Conservation (phyloP, 2,113 vertebrate genomes). For the Eubucco bourcierii region DNA sequence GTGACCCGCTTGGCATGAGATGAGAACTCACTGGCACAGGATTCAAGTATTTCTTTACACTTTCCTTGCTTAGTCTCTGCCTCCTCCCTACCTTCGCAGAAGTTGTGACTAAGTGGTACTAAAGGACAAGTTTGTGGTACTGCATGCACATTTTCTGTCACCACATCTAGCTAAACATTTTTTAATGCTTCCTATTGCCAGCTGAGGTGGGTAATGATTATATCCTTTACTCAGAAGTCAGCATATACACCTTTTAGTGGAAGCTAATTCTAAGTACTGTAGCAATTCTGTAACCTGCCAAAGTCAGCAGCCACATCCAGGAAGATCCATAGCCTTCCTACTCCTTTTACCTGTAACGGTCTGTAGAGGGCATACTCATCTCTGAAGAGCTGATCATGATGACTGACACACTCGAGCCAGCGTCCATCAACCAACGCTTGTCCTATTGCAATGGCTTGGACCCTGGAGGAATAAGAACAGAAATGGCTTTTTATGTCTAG, state of each 20-base stretch:
- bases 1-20: neutral
- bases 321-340: neutral
- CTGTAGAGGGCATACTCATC: constrained; percentile 97
- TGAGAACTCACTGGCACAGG: neutral
- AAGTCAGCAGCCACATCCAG: neutral
- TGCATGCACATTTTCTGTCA: neutral
- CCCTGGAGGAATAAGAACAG: constrained; percentile 73
- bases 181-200: neutral
- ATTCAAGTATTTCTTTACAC: neutral
- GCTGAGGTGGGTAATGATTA: neutral
- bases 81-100: neutral
- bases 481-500: neutral
- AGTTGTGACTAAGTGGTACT: neutral
- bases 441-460: constrained; percentile 95
- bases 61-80: neutral
- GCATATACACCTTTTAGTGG: neutral
- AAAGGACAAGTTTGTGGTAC: neutral
- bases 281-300: neutral
- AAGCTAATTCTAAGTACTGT: neutral
- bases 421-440: constrained; percentile 95
- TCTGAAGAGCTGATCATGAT: constrained; percentile 95
- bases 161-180: neutral
- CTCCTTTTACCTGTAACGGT: constrained; percentile 86
- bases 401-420: constrained; percentile 96
- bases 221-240: neutral